Conservation (phyloP, 2,888 invertebrate genomes). For the Noctua pronuba region DNA sequence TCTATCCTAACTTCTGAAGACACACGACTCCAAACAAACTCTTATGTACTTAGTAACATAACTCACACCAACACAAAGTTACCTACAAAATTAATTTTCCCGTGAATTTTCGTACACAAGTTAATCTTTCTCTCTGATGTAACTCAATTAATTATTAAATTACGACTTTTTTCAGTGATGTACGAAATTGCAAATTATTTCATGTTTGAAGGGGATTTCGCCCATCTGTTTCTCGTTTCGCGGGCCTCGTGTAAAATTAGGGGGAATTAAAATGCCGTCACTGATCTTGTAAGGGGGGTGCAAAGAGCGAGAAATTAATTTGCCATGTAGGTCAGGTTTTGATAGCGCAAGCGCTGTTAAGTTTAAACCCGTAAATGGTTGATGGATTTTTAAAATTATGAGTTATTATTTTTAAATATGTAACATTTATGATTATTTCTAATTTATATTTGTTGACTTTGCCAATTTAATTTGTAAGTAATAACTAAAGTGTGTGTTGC, state of each 20-base stretch:
- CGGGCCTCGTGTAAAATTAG: constrained; percentile 37
- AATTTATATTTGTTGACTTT: no score
- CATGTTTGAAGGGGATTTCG: constrained; percentile 30
- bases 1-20: neutral
- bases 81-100: constrained; percentile 28
- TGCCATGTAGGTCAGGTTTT: constrained; percentile 12
- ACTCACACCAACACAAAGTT: constrained; percentile 11
- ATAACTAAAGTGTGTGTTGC: no score
- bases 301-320: constrained; percentile 33
- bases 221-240: constrained; percentile 39
- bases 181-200: constrained; percentile 42
- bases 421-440: no score
- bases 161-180: constrained; percentile 50
- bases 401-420: no score
- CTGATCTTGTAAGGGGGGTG: constrained; percentile 33
- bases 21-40: constrained; percentile 4
- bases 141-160: constrained; percentile 65
- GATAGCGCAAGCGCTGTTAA: neutral
- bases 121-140: constrained; percentile 55
- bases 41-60: neutral
- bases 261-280: constrained; percentile 38
- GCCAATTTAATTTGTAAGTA: no score
- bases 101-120: constrained; percentile 25
- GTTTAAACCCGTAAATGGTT: neutral
- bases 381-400: constrained; percentile 4